phyloP scores from a whole-genome alignment of 2,888 invertebrate genomes.

The Smittia aterrima region DNA sequence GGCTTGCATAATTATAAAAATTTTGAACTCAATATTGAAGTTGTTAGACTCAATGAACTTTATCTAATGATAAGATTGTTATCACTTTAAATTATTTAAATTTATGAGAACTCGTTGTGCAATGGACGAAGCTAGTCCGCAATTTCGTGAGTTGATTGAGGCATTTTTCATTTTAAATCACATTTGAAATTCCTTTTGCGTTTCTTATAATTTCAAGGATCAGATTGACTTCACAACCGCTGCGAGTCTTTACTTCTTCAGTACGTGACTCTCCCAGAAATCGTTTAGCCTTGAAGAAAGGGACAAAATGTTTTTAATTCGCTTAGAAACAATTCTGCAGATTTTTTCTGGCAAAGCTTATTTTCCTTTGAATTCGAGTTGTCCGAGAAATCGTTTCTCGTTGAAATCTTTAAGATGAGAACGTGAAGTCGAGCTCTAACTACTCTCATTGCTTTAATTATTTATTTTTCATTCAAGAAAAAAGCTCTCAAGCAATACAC shows the following conservation, averaged over 20 bases:
- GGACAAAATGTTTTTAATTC: background rate
- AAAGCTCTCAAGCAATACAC: too few relatives aligned
- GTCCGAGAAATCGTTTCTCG: background rate
- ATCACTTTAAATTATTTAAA: too few relatives aligned
- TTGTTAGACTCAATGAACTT: background rate
- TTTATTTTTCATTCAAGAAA: too few relatives aligned
- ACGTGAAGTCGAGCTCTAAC: background rate
- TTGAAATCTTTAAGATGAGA: background rate
- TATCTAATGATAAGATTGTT: too few relatives aligned
- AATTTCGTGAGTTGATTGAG: background rate
- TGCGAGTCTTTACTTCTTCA: background rate
- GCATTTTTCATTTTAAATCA: background rate
- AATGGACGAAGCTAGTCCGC: background rate
- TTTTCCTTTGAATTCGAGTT: background rate
- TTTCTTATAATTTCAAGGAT: background rate
- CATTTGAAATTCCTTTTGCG: background rate
- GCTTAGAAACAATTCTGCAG: background rate
- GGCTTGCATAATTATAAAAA: too few relatives aligned
- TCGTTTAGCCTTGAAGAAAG: background rate
- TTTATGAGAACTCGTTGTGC: too few relatives aligned
- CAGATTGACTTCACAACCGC: background rate
- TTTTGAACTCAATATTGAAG: too few relatives aligned
- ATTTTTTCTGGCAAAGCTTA: background rate
- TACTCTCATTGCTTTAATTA: background rate
- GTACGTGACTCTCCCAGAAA: background rate